Conservation (phyloP, 2,888 invertebrate species). For the Oithona nana region DNA sequence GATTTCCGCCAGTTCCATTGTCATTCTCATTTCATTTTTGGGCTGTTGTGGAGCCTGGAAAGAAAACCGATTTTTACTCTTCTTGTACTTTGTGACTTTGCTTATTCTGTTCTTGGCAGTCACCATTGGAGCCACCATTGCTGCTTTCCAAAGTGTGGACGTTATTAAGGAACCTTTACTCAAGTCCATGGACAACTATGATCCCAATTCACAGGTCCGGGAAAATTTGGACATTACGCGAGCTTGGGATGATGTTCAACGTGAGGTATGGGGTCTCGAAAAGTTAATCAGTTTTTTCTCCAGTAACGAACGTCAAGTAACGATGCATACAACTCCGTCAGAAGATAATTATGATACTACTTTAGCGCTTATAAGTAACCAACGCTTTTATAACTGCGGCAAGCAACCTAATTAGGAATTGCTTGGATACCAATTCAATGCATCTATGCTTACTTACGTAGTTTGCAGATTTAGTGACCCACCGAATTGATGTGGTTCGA, state of each 20-base stretch:
- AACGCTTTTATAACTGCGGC: too few relatives aligned
- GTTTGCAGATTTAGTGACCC: too few relatives aligned
- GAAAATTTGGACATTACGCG: neutral
- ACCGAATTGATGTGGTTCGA: too few relatives aligned
- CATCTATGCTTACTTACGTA: too few relatives aligned
- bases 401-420: too few relatives aligned
- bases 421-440: too few relatives aligned
- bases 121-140: neutral
- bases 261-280: neutral
- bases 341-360: too few relatives aligned
- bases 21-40: neutral
- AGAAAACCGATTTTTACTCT: neutral
- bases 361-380: too few relatives aligned
- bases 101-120: neutral
- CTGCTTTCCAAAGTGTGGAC: neutral
- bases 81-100: neutral
- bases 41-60: neutral
- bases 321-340: too few relatives aligned
- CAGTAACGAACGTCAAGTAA: too few relatives aligned
- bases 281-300: too few relatives aligned
- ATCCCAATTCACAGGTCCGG: neutral
- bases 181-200: neutral
- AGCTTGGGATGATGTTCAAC: conserved; percentile 6
- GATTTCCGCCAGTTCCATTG: neutral
- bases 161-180: neutral